Evolutionary conservation across 2,888 invertebrate genomes (phyloP), one percentile per base, ranked within the genome.

Genomic region (Agrochola lota): DNA sequence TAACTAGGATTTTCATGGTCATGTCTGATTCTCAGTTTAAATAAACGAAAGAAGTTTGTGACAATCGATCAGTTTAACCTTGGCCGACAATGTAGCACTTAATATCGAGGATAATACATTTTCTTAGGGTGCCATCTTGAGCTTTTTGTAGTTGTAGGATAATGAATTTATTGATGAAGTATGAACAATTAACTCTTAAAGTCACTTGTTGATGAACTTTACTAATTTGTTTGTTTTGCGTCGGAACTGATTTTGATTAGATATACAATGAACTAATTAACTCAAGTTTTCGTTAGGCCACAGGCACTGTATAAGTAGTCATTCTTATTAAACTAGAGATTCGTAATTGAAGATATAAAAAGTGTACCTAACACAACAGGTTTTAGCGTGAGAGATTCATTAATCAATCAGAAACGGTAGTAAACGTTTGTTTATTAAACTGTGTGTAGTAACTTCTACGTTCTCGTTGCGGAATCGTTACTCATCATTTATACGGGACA

Each of bases 371-470:
- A 43, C 20, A 63, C 52, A 71, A 62, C 62, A 26, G 62, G 1
- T 71, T 64, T 57, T 63, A 20, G 55, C 73, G 71, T 71, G 60
- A 30, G 49, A 69, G 72, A 83, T 78, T 78, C 43, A 79, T 78
- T 52, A 72, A 75, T 75, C 69, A 78, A 78, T 82, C 55, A n/a
- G 67, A 68, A 74, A 68, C 60, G 62, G 71, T 72, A 72, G 75
- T 72, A 79, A 74, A 78, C 40, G 67, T 74, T 78, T 71, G 67
- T 82, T 77, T 71, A 71, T 77, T 63, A 69, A n/a, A 60, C 71
- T 46, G 77, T 64, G 70, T 75, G 62, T 71, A 81, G 67, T 72
- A 79, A 79, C 35, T 64, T 67, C 43, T 63, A 75, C 72, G 57
- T 78, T 71, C 64, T 59, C 79, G 26, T 30, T 72, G 60, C 55